phyloP scores from a whole-genome alignment of 2,113 vertebrate species.

The Nasalis larvatus region DNA sequence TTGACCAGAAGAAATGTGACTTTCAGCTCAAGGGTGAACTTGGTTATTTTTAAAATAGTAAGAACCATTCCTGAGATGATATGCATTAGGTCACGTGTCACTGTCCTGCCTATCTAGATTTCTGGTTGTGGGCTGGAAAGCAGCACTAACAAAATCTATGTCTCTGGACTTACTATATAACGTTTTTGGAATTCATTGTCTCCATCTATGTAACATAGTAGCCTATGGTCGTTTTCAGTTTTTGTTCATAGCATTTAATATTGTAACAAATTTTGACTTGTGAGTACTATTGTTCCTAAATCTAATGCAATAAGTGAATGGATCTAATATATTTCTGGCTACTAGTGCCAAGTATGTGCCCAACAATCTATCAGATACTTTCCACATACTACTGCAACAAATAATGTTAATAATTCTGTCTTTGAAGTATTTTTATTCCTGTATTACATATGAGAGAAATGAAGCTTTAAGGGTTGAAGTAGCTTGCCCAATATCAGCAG shows the following conservation, averaged over 20 bases:
- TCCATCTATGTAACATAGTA: background rate
- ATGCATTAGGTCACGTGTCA: accelerated
- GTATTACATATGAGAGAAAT: background rate
- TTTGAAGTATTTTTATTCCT: background rate
- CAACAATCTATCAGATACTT: background rate
- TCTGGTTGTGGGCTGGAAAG: background rate
- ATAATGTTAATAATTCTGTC: background rate
- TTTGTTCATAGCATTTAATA: background rate
- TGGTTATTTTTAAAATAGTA: background rate
- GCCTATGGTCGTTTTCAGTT: background rate
- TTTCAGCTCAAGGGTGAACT: background rate
- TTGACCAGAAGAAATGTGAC: background rate
- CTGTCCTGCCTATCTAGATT: background rate
- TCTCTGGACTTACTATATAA: background rate
- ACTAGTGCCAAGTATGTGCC: background rate
- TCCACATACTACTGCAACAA: background rate
- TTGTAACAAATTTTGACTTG: background rate
- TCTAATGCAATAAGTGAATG: background rate
- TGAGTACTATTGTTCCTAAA: background rate
- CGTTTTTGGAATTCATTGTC: background rate
- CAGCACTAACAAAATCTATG: background rate
- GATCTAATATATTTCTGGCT: background rate
- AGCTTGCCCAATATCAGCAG: background rate
- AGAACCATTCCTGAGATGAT: background rate
- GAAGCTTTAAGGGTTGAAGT: background rate